Evolutionary conservation across 1,140 invertebrate genomes (phyloP).

Genomic region (Zophobas morio): DNA sequence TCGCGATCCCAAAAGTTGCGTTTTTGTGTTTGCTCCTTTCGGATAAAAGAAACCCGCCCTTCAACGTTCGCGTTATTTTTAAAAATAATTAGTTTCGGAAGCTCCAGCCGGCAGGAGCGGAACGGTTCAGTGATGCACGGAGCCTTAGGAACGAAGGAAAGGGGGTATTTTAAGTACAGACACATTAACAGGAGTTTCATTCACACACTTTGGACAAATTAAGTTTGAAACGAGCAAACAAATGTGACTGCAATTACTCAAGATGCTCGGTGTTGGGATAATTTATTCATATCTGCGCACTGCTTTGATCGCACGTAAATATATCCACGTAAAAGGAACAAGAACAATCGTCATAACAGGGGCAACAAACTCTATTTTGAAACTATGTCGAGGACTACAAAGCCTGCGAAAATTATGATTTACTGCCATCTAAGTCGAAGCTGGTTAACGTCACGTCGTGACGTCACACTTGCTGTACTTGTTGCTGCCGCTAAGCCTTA

Average conservation of each 20-base stretch:
- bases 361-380: conserved; percentile 1
- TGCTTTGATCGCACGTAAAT: conserved; percentile 21
- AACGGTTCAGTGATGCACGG: conserved; percentile 32
- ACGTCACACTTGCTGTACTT: too few species aligned
- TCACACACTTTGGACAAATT: conserved; percentile 40
- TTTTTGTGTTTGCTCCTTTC: not conserved
- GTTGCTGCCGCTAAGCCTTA: too few species aligned
- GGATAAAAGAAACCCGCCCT: conserved; percentile 9
- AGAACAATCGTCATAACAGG: conserved; percentile 1
- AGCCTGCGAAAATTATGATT: too few species aligned
- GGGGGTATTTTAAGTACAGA: conserved; percentile 20
- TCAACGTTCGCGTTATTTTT: conserved; percentile 52
- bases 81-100: conserved; percentile 61
- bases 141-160: not conserved
- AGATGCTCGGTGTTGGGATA: conserved; percentile 1
- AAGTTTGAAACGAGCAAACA: conserved; percentile 21
- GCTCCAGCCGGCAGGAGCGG: conserved; percentile 33
- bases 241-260: conserved; percentile 40
- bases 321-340: not conserved
- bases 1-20: not conserved
- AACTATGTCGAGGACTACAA: not conserved
- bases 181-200: conserved; percentile 33
- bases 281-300: conserved; percentile 20
- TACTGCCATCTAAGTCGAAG: too few species aligned
- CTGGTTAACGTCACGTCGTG: too few species aligned